Evolutionary conservation across 2,797 vertebrate genomes (phyloP), one percentile per base, ranked within the genome.

Genomic region (Rhinatrema bivittatum): DNA sequence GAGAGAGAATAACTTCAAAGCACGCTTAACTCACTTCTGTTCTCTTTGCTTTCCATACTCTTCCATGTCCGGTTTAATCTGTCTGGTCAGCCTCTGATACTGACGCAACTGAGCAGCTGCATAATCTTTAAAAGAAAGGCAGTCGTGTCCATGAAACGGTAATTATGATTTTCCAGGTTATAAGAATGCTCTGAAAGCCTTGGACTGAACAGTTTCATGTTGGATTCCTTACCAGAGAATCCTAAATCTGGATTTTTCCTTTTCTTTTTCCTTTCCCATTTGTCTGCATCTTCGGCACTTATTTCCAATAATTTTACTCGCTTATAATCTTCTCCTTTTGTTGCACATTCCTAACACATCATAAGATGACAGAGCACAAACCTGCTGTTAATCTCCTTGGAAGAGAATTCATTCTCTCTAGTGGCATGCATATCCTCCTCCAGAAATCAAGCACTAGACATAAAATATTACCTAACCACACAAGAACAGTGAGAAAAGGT

Each of bases 181-280:
- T n/a, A n/a, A n/a, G n/a, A n/a, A n/a, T n/a, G n/a, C n/a, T n/a
- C n/a, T n/a, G n/a, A n/a, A n/a, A n/a, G n/a, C n/a, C n/a, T n/a
- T n/a, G n/a, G n/a, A n/a, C n/a, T n/a, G n/a, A n/a, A n/a, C n/a
- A n/a, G n/a, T n/a, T n/a, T n/a, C n/a, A n/a, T n/a, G n/a, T n/a
- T n/a, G n/a, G n/a, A n/a, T n/a, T n/a, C n/a, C n/a, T n/a, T 38
- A 98, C 95, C 96, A 79, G 96, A 93, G 72, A 99, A 99, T 1
- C 95, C 96, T 3, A 87, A 75, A 42, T 99, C 96, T 0, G 96
- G 92, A 24, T 98, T 93, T 50, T 85, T 98, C 74, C 76, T 95
- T 72, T 84, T 97, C 41, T 86, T 97, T 50, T 93, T 98, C 47
- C 87, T 90, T 52, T 94, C 93, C 90, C 90, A 95, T 1, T 91